phyloP scores from a whole-genome alignment of 1,140 invertebrate species.

The Copidosoma floridanum region DNA sequence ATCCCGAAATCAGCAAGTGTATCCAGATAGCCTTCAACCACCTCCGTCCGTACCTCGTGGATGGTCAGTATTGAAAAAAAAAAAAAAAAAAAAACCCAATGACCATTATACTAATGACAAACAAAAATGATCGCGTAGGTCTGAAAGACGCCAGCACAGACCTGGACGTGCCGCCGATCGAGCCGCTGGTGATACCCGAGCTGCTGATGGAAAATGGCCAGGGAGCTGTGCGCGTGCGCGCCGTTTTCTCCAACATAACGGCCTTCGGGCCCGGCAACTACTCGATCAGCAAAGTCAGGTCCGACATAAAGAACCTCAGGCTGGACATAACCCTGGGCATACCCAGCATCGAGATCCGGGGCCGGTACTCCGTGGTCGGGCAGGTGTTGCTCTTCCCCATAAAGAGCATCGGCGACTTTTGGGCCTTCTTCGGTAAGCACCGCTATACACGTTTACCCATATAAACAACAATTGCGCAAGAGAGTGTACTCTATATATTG shows the following conservation, averaged over 20 bases:
- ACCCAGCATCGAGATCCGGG: conserved; percentile 69
- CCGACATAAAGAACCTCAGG: conserved; percentile 65
- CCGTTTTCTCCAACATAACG: conserved; percentile 70
- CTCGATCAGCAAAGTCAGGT: conserved; percentile 58
- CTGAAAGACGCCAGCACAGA: too few species aligned
- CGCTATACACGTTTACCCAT: too few species aligned
- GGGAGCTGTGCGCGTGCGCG: conserved; percentile 68
- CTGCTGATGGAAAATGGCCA: conserved; percentile 74
- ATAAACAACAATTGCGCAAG: too few species aligned
- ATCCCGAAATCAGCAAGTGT: conserved; percentile 67
- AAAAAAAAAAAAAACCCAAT: too few species aligned
- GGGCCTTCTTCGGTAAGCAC: conserved; percentile 73
- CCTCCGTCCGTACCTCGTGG: conserved; percentile 66
- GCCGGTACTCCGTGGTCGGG: conserved; percentile 71
- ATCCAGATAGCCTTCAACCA: conserved; percentile 70
- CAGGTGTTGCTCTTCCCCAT: conserved; percentile 75
- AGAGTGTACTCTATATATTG: too few species aligned
- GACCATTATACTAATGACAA: too few species aligned
- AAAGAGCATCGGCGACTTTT: conserved; percentile 73
- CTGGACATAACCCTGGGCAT: conserved; percentile 69
- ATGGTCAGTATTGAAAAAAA: too few species aligned
- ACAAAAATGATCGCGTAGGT: too few species aligned
- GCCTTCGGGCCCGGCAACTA: conserved; percentile 72
- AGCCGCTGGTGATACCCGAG: conserved; percentile 67
- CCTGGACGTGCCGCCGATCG: conserved; percentile 69